Percentiles rank a stretch among this genome's conserved stretches.
These are phyloP conservation scores for Neosalanx taihuensis DNA, from an alignment of 2,797 vertebrate species.

Conservation along the genomic window DNA sequence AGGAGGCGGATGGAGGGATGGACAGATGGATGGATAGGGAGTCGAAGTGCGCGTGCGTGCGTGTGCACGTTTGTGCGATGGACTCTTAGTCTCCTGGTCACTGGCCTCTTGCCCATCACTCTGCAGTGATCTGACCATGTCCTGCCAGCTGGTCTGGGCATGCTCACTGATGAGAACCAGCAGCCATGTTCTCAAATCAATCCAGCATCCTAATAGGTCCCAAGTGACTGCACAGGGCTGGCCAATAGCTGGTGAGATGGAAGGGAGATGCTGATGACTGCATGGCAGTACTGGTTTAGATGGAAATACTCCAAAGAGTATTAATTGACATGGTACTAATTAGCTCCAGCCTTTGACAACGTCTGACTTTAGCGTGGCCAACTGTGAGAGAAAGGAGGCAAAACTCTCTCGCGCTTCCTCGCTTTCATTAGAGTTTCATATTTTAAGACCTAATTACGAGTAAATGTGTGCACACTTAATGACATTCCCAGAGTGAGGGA, in stretches of 20 bases:
- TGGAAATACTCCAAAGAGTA: conserved; percentile 15
- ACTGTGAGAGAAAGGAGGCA: conserved; percentile 40
- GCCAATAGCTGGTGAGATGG: conserved; percentile 64
- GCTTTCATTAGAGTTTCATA: conserved; percentile 52
- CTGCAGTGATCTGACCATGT: conserved; percentile 70
- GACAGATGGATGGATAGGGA: background rate
- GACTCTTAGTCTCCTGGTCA: conserved; percentile 49
- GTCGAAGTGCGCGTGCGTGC: background rate
- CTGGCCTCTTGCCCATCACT: conserved; percentile 69
- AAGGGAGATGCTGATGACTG: conserved; percentile 35
- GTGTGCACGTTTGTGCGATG: conserved; percentile 28
- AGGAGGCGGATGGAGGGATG: background rate
- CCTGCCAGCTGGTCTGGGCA: conserved; percentile 63
- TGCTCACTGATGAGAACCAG: conserved; percentile 71
- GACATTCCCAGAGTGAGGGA: conserved; percentile 50
- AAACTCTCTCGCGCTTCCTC: conserved; percentile 14
- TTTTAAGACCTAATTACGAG: conserved; percentile 63
- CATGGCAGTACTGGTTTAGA: conserved; percentile 4
- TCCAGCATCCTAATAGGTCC: conserved; percentile 78
- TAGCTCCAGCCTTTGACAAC: conserved; percentile 39
- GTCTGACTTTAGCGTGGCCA: conserved; percentile 27
- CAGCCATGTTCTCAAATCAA: conserved; percentile 74
- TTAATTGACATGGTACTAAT: conserved; percentile 64
- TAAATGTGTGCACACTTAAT: conserved; percentile 64
- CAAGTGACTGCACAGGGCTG: conserved; percentile 67